phyloP scores from a whole-genome alignment of 2,888 invertebrate species.

The Drosophila tanythrix region DNA sequence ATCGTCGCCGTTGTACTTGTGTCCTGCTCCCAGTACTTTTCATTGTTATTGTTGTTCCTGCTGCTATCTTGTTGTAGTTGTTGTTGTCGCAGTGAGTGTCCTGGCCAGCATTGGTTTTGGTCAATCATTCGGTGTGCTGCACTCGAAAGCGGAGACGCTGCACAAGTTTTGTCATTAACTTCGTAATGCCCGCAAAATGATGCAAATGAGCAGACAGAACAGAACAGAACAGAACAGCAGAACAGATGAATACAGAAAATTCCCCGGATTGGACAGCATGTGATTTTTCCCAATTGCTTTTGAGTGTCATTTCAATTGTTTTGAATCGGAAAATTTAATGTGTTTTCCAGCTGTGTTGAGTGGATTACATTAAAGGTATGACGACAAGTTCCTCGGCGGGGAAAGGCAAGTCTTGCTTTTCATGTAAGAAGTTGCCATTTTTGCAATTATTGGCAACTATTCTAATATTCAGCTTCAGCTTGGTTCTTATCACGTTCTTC shows the following conservation, averaged over 20 bases:
- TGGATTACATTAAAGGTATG: slow-evolving; percentile 1
- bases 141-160: slow-evolving; percentile 47
- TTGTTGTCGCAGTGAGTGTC: slow-evolving; percentile 18
- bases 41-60: slow-evolving; percentile 17
- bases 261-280: slow-evolving; percentile 24
- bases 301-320: slow-evolving; percentile 10
- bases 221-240: not conserved
- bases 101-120: slow-evolving; percentile 43
- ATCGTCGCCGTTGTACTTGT: slow-evolving; percentile 17
- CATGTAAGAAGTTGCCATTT: not conserved
- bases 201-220: slow-evolving; percentile 46
- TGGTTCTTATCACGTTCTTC: not conserved
- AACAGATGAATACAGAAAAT: slow-evolving; percentile 1
- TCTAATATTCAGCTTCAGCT: not conserved
- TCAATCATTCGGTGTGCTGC: slow-evolving; percentile 50
- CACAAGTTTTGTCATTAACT: slow-evolving; percentile 58
- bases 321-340: not conserved
- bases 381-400: no score
- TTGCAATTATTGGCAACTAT: not conserved
- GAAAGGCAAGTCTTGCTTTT: not conserved
- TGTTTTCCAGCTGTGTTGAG: not conserved
- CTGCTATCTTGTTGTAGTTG: not conserved
- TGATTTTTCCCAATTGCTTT: slow-evolving; percentile 30
- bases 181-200: slow-evolving; percentile 55
- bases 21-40: slow-evolving; percentile 9